Percentiles rank a stretch among this genome's conserved stretches.
phyloP scores from a whole-genome alignment of 2,113 vertebrate genomes.

The Lipophrys pholis region DNA sequence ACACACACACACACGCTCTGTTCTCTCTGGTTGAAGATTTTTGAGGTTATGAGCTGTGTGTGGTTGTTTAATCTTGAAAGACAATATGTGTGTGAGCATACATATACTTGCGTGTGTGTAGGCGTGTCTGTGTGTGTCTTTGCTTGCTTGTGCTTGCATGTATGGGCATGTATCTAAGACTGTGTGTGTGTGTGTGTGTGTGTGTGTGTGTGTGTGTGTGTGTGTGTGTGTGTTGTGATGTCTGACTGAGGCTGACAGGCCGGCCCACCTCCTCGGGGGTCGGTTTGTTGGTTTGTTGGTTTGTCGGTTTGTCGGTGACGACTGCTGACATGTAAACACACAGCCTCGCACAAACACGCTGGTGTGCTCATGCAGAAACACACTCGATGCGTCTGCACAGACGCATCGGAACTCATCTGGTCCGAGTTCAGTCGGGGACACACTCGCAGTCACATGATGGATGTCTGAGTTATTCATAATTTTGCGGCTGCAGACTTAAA shows the following conservation, averaged over 20 bases:
- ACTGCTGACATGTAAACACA: constrained; percentile 62
- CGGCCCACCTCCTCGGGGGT: constrained; percentile 63
- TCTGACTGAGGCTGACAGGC: constrained; percentile 70
- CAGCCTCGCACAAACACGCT: constrained; percentile 27
- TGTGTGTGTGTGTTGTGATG: constrained; percentile 27
- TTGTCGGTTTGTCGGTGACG: constrained; percentile 30
- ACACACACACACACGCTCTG: background rate
- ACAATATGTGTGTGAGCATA: too few relatives aligned
- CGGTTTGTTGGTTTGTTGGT: too few relatives aligned
- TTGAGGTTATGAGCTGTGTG: constrained; percentile 51
- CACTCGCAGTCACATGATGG: background rate
- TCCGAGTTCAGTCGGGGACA: constrained; percentile 17
- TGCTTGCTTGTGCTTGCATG: too few relatives aligned
- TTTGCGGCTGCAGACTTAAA: background rate
- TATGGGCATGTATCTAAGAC: too few relatives aligned
- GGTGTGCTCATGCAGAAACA: constrained; percentile 38
- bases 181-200: background rate
- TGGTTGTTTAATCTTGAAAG: constrained; percentile 49
- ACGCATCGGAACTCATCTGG: constrained; percentile 5
- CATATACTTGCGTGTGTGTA: too few relatives aligned
- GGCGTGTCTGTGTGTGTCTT: too few relatives aligned
- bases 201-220: background rate
- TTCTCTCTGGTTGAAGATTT: constrained; percentile 50
- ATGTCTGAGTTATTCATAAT: background rate
- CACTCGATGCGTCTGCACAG: constrained; percentile 20